phyloP scores from a whole-genome alignment of 2,113 vertebrate genomes.

The Corythornis madagascariensis region DNA sequence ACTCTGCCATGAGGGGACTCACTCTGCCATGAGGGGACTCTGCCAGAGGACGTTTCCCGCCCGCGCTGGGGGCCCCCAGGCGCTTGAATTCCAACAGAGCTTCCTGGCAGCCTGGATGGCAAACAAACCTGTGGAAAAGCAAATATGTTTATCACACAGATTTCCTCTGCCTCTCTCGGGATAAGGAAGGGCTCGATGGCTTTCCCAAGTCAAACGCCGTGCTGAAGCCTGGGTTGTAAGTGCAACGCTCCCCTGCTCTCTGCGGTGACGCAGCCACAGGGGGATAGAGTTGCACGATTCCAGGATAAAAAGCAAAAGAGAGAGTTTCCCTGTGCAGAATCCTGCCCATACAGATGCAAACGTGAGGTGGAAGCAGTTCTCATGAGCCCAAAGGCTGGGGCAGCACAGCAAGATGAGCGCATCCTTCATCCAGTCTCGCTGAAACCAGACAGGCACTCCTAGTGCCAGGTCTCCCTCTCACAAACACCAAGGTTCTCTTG shows the following conservation, averaged over 20 bases:
- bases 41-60: neutral
- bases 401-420: accelerated
- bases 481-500: neutral
- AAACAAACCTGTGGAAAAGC: slow-evolving; percentile 48
- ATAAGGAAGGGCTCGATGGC: slow-evolving; percentile 11
- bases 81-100: neutral
- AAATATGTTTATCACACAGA: slow-evolving; percentile 46
- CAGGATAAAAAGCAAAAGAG: neutral
- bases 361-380: neutral
- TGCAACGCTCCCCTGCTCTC: neutral
- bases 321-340: neutral
- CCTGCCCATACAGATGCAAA: neutral
- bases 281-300: neutral
- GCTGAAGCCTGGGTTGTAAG: neutral
- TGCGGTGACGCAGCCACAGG: neutral
- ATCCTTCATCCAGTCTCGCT: accelerated
- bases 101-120: slow-evolving; percentile 31
- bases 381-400: neutral
- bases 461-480: neutral
- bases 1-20: no score
- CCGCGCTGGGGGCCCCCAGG: accelerated
- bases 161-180: slow-evolving; percentile 52
- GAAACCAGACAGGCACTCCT: neutral
- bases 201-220: neutral
- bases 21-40: neutral